Conservation (phyloP, 2,888 invertebrate genomes). For the Apotomis turbidana region DNA sequence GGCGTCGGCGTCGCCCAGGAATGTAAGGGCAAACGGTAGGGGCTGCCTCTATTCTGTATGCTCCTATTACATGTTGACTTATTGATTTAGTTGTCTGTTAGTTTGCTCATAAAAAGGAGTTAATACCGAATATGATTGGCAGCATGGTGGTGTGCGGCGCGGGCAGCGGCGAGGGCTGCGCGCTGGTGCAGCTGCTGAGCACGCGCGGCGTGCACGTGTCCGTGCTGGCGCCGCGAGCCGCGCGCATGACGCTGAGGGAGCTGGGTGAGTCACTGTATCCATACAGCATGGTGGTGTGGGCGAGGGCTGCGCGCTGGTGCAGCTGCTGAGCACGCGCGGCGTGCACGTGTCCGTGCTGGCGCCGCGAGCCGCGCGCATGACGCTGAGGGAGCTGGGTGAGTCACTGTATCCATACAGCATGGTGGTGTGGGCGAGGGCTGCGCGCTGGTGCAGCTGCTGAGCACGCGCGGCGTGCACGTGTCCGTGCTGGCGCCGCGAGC, state of each 20-base stretch:
- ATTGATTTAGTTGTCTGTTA: too few relatives aligned
- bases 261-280: constrained; percentile 55
- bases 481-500: constrained; percentile 63
- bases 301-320: constrained; percentile 69
- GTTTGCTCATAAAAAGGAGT: too few relatives aligned
- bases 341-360: constrained; percentile 65
- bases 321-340: constrained; percentile 68
- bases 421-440: constrained; percentile 73
- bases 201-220: constrained; percentile 68
- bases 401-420: constrained; percentile 55
- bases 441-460: constrained; percentile 66
- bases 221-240: constrained; percentile 60
- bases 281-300: constrained; percentile 70
- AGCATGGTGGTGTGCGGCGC: constrained; percentile 75
- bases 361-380: constrained; percentile 56
- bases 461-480: constrained; percentile 65
- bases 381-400: constrained; percentile 64
- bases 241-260: constrained; percentile 57
- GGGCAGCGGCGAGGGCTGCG: too few relatives aligned
- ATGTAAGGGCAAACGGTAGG: constrained; percentile 63
- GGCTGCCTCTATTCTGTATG: neutral
- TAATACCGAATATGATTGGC: neutral
- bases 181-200: constrained; percentile 66
- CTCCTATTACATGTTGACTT: too few relatives aligned
- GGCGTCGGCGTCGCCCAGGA: too few relatives aligned